Base-by-base conservation (phyloP, 1,140 invertebrate genomes). In the Drosophila ohnishii region DNA sequence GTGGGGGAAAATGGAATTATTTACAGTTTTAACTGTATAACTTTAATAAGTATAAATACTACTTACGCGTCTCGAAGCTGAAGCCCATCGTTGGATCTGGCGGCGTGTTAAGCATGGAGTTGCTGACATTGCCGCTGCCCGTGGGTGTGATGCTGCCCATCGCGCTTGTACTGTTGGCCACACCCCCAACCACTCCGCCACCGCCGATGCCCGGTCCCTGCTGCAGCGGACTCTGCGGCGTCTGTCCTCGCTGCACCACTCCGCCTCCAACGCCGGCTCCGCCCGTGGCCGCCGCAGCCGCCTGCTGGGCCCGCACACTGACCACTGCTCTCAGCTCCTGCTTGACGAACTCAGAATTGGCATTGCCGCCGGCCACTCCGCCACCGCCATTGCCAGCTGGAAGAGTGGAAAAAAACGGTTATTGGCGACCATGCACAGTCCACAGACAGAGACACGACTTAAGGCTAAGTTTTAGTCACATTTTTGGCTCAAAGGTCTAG, bases 321-420 rank as follows among this genome's bases (percentile, higher is more conserved):
- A 98, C 96, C 64, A 96, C 95, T 19, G 96, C 96, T 82, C 97
- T 94, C 77, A 98, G 93, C 92, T 97, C 97, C 93, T 98, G 96
- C 86, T 96, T 94, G 67, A 98, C 97, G 92, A 95, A 97, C 92
- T 98, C 96, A 9, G 95, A 95, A 19, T 82, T 78, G 51, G 80
- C 79, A 77, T 77, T 91, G 51, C 88, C 90, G 30, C 85, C 87
- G 50, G 61, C 22, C 3, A 65, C 75, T 6, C 53, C 80, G 37
- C 71, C 65, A 10, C 73, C 75, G 34, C 32, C 59, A 35, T 84
- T 84, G 35, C 80, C 83, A 74, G 84, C 84, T 87, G 85, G n/a
- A 85, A 85, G 25, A 78, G 47, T 37, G 30, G 25, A 5, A 22
- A 44, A 45, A 25, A 16, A 50, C 0, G 7, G 1, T 8, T 9